Evolutionary conservation across 2,888 invertebrate genomes (phyloP), one percentile per base, ranked within the genome.

Genomic region (Amaurobius ferox): DNA sequence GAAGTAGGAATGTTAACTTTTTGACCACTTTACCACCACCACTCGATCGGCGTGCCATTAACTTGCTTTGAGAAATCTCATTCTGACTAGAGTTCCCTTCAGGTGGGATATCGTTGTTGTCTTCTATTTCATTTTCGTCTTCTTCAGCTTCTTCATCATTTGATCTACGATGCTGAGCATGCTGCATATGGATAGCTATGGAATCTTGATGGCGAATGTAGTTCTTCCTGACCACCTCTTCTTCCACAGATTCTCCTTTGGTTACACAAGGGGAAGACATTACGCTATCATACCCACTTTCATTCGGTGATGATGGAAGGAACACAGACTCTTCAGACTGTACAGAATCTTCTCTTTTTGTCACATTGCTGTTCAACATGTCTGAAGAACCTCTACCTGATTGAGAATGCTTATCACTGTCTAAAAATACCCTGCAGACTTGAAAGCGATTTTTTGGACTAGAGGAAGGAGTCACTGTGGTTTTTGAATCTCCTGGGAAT

Each of bases 1-100:
- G 87, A 30, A 87, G 62, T 0, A 68, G 28, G 32, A 87, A 87
- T 30, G 87, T 78, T 16, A 87, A 44, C 87, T 88, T 88, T 28
- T 88, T 88, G 9, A 62, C 64, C 9, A 62, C 68, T 30, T 62
- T 74, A 29, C 68, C 55, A 5, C 79, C 67, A 5, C 79, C 67
- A 61, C 80, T 80, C 35, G 55, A 13, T 13, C 66, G 23, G 11
- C 81, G 81, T 32, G 80, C 35, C 48, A 44, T 48, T 16, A 73
- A 13, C 28, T 23, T 39, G 11, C 30, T 29, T 1, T 72, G 35
- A 6, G 77, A 13, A 68, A n/a, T 29, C 28, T 78, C 77, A 19
- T 48, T 78, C 39, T 78, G 70, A 71, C 70, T 79, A 79, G 79
- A 79, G 62, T 68, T 64, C n/a, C 28, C 74, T 70, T 39, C 70